Conservation (phyloP, 2,113 vertebrate species). For the Corapipo altera region DNA sequence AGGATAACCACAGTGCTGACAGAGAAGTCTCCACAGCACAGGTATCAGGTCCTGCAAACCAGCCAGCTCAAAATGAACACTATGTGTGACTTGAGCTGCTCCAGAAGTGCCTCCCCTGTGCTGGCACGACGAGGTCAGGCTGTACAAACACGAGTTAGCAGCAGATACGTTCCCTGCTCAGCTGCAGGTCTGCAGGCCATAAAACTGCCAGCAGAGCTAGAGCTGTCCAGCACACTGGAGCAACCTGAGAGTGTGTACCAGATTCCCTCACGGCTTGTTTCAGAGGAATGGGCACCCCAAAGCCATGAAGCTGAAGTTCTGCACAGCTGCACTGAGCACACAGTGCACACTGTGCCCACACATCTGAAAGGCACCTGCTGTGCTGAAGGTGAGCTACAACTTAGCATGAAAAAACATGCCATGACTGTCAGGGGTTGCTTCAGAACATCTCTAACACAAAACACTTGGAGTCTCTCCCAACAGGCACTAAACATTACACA, state of each 20-base stretch:
- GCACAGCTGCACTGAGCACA: not conserved
- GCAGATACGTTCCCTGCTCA: accelerated
- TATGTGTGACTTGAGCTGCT: not conserved
- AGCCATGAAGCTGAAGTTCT: not conserved
- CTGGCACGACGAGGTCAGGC: not conserved
- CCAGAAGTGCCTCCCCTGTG: not conserved
- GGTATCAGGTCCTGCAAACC: not conserved
- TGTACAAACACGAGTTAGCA: accelerated
- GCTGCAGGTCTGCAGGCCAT: not conserved
- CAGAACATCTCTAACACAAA: not conserved
- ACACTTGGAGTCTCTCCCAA: not conserved
- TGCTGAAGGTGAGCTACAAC: not conserved
- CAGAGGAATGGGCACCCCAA: not conserved
- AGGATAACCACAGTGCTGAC: not conserved
- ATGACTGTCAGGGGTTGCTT: not conserved
- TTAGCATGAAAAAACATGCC: not conserved
- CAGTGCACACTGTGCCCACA: accelerated
- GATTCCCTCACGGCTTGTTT: not conserved
- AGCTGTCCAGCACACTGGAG: slow-evolving; percentile 5
- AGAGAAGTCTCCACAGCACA: accelerated
- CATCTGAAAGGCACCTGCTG: not conserved
- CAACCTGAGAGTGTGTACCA: not conserved
- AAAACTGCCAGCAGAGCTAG: not conserved
- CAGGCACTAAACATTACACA: not conserved
- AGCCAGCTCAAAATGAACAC: not conserved